Percentiles rank a stretch among this genome's conserved stretches.
phyloP scores from a whole-genome alignment of 2,113 vertebrate species.

The Apteryx mantelli region DNA sequence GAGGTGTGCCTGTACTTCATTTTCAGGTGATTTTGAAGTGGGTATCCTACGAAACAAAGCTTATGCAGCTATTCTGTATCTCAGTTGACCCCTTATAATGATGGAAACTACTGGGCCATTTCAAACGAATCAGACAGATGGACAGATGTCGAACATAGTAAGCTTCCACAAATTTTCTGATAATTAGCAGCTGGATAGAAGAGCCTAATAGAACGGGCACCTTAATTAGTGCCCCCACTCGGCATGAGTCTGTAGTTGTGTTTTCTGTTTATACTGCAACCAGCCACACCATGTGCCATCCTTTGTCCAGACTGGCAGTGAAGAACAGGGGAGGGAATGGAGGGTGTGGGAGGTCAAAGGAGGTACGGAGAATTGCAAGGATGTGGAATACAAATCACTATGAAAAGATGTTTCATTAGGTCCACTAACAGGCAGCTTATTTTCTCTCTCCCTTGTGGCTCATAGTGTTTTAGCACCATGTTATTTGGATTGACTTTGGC shows the following conservation, averaged over 20 bases:
- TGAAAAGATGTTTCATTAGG: background rate
- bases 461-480: background rate
- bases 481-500: slow-evolving; percentile 34
- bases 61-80: background rate
- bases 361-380: accelerated
- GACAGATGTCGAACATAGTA: background rate
- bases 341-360: background rate
- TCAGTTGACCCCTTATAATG: background rate
- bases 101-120: background rate
- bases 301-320: background rate
- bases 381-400: background rate
- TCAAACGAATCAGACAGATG: background rate
- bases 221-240: background rate
- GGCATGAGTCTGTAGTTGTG: background rate
- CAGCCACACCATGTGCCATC: background rate
- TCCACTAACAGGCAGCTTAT: background rate
- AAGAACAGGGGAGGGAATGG: background rate
- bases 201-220: background rate
- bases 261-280: accelerated
- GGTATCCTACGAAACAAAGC: background rate
- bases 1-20: background rate
- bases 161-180: background rate
- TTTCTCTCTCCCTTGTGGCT: background rate
- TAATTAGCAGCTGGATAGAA: background rate
- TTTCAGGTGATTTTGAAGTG: background rate